phyloP scores from a whole-genome alignment of 2,113 vertebrate species.

The Willisornis vidua region DNA sequence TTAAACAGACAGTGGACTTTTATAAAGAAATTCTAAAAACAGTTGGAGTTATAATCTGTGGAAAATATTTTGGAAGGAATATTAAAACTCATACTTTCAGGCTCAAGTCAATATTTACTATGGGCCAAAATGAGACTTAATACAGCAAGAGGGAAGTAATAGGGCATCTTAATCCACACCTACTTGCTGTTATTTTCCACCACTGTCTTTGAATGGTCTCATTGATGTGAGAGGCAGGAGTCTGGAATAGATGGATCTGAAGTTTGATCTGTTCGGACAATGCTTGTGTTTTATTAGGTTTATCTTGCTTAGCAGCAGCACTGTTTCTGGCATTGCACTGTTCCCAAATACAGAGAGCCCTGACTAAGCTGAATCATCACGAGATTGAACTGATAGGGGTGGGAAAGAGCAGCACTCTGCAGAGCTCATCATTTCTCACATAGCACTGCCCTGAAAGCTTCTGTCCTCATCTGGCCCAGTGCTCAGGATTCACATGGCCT shows the following conservation, averaged over 20 bases:
- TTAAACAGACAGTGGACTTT: background rate
- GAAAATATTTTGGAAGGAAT: constrained; percentile 9
- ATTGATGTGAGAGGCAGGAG: background rate
- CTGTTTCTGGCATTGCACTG: background rate
- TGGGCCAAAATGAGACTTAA: background rate
- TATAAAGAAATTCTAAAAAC: background rate
- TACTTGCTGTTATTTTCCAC: constrained; percentile 25
- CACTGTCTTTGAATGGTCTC: background rate
- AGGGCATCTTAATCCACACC: background rate
- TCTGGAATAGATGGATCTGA: constrained; percentile 18
- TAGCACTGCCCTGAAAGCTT: background rate
- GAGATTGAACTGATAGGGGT: constrained; percentile 53
- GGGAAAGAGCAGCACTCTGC: background rate
- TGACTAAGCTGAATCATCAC: constrained; percentile 45
- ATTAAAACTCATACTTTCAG: background rate
- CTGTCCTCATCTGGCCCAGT: background rate
- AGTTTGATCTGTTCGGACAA: constrained; percentile 27
- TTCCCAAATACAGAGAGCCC: constrained; percentile 6
- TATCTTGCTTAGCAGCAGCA: constrained; percentile 46
- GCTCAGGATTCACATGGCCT: background rate
- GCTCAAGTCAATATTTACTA: background rate
- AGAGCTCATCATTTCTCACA: constrained; percentile 24
- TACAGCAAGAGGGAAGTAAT: background rate
- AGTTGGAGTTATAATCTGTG: background rate
- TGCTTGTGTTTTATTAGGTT: constrained; percentile 46